Percentiles rank a stretch among this genome's conserved stretches.
phyloP scores from a whole-genome alignment of 2,888 invertebrate species.

The Oligia fasciuncula region DNA sequence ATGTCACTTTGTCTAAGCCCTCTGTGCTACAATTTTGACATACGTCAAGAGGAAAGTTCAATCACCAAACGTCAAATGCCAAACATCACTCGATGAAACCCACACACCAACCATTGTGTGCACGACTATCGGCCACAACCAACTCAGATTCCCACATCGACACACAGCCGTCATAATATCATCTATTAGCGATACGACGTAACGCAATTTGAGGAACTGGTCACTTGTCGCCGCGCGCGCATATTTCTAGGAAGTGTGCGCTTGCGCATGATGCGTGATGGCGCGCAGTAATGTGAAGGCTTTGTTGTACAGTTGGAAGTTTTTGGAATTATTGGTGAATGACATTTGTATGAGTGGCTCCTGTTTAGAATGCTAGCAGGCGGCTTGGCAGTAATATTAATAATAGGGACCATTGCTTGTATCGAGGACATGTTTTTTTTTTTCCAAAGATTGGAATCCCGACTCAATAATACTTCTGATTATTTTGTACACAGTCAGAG shows the following conservation, averaged over 20 bases:
- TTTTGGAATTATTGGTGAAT: conserved; percentile 45
- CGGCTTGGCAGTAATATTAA: not conserved
- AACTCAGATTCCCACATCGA: conserved; percentile 34
- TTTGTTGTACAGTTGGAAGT: conserved; percentile 38
- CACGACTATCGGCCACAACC: conserved; percentile 12
- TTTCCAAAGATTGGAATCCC: not conserved
- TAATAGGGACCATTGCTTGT: not conserved
- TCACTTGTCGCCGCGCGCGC: conserved; percentile 45
- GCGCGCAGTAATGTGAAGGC: conserved; percentile 53
- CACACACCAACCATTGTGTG: conserved; percentile 19
- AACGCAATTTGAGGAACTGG: conserved; percentile 60
- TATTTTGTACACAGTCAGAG: not conserved
- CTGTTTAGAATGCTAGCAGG: conserved; percentile 10
- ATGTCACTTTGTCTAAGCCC: not conserved
- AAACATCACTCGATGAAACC: not conserved
- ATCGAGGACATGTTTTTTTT: not conserved
- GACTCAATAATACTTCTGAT: not conserved
- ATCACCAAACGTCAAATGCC: not conserved
- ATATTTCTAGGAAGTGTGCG: conserved; percentile 65
- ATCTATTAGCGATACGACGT: conserved; percentile 50
- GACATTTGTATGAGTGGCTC: not conserved
- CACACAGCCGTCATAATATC: conserved; percentile 29
- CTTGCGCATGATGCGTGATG: conserved; percentile 57
- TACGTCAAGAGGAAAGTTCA: not conserved
- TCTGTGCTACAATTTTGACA: not conserved